phyloP scores from a whole-genome alignment of 2,888 invertebrate species.

The Andrena marginata region DNA sequence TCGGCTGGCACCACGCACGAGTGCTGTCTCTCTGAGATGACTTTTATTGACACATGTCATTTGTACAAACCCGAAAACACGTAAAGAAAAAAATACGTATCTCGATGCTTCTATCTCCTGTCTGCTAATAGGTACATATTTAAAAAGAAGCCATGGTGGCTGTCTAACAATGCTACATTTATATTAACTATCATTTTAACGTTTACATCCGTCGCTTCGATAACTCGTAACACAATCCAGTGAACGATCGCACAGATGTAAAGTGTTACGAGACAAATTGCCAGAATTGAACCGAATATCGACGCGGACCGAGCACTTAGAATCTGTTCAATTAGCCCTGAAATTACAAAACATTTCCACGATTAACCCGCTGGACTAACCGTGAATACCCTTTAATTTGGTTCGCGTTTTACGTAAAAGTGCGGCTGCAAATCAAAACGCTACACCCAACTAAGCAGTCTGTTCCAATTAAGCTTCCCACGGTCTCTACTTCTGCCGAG shows the following conservation, averaged over 20 bases:
- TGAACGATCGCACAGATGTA: neutral
- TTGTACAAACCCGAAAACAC: constrained; percentile 6
- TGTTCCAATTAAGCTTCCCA: no score
- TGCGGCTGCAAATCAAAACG: no score
- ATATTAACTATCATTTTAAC: neutral
- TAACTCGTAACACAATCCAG: neutral
- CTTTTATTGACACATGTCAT: constrained; percentile 16
- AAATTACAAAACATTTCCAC: constrained; percentile 17
- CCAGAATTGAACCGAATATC: neutral
- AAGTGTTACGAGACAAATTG: neutral
- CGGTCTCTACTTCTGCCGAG: no score
- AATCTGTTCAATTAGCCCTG: constrained; percentile 2
- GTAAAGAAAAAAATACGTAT: constrained; percentile 26
- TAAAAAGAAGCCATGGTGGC: neutral
- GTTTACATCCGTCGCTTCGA: neutral
- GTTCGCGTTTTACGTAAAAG: neutral
- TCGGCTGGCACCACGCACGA: neutral
- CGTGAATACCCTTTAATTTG: neutral
- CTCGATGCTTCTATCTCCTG: constrained; percentile 7
- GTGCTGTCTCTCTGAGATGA: neutral
- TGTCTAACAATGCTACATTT: neutral
- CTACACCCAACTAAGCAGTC: no score
- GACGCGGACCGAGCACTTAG: neutral
- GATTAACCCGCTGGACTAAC: neutral
- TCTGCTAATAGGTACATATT: neutral